Percentiles rank a stretch among this genome's conserved stretches.
Evolutionary conservation across 2,888 invertebrate species (phyloP).

Genomic region (Osedax fenrisi): DNA sequence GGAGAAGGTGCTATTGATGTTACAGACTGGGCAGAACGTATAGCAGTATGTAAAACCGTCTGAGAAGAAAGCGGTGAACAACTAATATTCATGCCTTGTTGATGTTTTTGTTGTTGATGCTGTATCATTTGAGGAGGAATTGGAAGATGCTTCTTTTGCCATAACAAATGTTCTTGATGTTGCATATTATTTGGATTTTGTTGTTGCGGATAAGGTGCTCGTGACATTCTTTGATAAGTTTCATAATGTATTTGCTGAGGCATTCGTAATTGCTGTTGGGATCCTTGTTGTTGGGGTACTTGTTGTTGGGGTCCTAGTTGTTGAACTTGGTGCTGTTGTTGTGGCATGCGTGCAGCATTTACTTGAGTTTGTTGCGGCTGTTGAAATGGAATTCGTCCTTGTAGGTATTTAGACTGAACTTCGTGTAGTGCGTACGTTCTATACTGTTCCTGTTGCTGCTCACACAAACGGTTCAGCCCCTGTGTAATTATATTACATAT

Average conservation of each 20-base stretch:
- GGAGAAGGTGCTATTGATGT: not conserved
- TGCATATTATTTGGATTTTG: slow-evolving; percentile 24
- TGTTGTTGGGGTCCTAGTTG: not conserved
- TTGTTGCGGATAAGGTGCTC: slow-evolving; percentile 37
- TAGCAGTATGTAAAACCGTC: not conserved
- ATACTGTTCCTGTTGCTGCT: slow-evolving; percentile 17
- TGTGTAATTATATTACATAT: not conserved
- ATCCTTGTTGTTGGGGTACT: slow-evolving; percentile 47
- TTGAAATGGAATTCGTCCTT: slow-evolving; percentile 49
- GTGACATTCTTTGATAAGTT: slow-evolving; percentile 35
- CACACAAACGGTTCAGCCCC: slow-evolving; percentile 15
- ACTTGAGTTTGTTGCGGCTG: slow-evolving; percentile 49
- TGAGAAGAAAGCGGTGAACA: slow-evolving; percentile 62
- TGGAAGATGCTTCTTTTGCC: slow-evolving; percentile 55
- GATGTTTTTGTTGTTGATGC: slow-evolving; percentile 61
- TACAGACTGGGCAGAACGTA: not conserved
- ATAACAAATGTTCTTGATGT: slow-evolving; percentile 49
- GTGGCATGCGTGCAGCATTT: slow-evolving; percentile 47
- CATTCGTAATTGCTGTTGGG: slow-evolving; percentile 55
- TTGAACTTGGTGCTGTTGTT: slow-evolving; percentile 42
- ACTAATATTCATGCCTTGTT: slow-evolving; percentile 56
- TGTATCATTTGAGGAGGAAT: slow-evolving; percentile 58
- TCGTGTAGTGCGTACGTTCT: slow-evolving; percentile 49
- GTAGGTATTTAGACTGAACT: slow-evolving; percentile 35
- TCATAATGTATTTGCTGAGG: slow-evolving; percentile 28